A percentile compares a stretch with the other conserved stretches of the same genome.
phyloP scores from a whole-genome alignment of 2,797 vertebrate species.

The Centropyge bicolor region DNA sequence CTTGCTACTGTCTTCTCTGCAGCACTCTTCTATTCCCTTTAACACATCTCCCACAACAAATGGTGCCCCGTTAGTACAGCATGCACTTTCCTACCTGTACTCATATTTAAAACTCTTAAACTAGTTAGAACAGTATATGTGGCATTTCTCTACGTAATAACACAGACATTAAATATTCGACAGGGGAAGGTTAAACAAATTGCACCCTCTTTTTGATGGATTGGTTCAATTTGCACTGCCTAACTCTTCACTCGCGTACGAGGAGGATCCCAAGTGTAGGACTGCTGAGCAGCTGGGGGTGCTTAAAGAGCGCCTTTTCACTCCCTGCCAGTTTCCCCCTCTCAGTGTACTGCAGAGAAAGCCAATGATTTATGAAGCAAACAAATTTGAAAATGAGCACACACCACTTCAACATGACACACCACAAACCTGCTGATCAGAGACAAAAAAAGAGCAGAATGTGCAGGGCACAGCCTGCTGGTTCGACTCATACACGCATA shows the following conservation, averaged over 20 bases:
- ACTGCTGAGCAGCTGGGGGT: conserved; percentile 75
- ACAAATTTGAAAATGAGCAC: conserved; percentile 79
- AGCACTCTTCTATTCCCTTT: conserved; percentile 51
- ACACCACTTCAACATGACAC: conserved; percentile 74
- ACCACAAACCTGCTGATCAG: conserved; percentile 83
- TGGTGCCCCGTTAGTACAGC: conserved; percentile 44
- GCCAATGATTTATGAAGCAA: conserved; percentile 81
- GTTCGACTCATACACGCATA: conserved; percentile 42
- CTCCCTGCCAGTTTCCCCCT: conserved; percentile 68
- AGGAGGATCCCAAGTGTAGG: conserved; percentile 52
- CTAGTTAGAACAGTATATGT: conserved; percentile 42
- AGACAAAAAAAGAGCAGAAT: conserved; percentile 71
- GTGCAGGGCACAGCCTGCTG: conserved; percentile 40
- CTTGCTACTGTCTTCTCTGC: conserved; percentile 51
- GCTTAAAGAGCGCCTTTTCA: conserved; percentile 75
- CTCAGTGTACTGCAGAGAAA: conserved; percentile 55
- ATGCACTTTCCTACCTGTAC: conserved; percentile 25
- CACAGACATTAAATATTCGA: conserved; percentile 64
- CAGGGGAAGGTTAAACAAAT: conserved; percentile 68
- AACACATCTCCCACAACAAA: conserved; percentile 38
- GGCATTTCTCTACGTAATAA: conserved; percentile 62
- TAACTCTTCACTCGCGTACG: conserved; percentile 59
- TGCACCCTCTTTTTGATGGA: conserved; percentile 66
- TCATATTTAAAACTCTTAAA: conserved; percentile 36
- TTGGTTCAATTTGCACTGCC: conserved; percentile 67